phyloP scores from a whole-genome alignment of 2,113 vertebrate species.

The Brienomyrus longianalis region DNA sequence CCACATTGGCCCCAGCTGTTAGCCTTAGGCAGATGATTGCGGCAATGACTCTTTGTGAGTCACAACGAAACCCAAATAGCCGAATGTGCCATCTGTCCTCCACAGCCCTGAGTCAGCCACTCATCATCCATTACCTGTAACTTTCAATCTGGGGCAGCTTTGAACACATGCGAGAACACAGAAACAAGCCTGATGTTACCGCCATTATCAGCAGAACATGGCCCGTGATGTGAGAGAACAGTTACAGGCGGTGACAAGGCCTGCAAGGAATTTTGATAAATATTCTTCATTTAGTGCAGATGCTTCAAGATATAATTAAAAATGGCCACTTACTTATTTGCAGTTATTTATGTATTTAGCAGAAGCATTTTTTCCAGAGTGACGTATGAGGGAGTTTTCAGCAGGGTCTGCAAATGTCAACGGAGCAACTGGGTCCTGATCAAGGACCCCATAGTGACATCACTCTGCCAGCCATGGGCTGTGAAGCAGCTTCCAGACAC shows the following conservation, averaged over 20 bases:
- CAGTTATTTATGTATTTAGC: not conserved
- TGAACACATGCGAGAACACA: not conserved
- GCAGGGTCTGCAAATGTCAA: not conserved
- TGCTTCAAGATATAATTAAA: not conserved
- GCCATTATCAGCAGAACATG: not conserved
- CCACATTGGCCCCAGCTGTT: conserved; percentile 44
- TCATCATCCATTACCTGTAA: not conserved
- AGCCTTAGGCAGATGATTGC: conserved; percentile 43
- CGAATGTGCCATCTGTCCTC: conserved; percentile 11
- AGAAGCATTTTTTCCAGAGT: not conserved
- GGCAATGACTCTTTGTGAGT: conserved; percentile 23
- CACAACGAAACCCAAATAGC: conserved; percentile 15
- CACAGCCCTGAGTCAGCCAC: not conserved
- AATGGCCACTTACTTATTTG: not conserved
- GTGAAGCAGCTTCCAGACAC: not conserved
- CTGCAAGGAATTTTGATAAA: not conserved
- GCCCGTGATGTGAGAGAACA: not conserved
- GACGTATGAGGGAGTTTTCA: not conserved
- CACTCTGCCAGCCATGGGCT: not conserved
- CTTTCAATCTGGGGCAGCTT: not conserved
- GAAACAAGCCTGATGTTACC: not conserved
- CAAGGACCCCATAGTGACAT: not conserved
- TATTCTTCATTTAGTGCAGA: not conserved
- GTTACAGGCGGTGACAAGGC: not conserved
- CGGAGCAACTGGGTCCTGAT: not conserved